These are phyloP conservation scores for Melolontha melolontha DNA, from an alignment of 2,888 invertebrate species.

Conservation along the genomic window DNA sequence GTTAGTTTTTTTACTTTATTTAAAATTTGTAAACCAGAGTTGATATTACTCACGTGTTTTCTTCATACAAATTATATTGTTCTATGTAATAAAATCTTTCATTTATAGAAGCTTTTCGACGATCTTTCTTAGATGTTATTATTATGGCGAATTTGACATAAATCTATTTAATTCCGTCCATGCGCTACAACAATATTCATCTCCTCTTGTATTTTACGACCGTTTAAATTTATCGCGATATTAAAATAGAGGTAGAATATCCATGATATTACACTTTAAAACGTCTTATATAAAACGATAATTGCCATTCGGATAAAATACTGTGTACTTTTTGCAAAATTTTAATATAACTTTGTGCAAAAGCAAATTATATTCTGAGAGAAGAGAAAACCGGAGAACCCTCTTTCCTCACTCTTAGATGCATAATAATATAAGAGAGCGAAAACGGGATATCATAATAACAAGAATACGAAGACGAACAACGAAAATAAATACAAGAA, in stretches of 20 bases:
- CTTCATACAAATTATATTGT: too few species aligned
- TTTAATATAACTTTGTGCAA: slow-evolving; percentile 36
- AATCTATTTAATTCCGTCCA: slow-evolving; percentile 22
- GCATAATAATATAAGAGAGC: background rate
- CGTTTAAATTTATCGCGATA: slow-evolving; percentile 40
- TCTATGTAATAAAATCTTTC: too few species aligned
- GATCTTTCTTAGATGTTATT: too few species aligned
- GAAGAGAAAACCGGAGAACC: background rate
- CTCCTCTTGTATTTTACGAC: slow-evolving; percentile 26
- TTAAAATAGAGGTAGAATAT: slow-evolving; percentile 35
- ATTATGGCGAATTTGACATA: slow-evolving; percentile 12
- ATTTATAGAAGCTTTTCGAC: too few species aligned
- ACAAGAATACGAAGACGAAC: slow-evolving; percentile 11
- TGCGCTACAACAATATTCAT: slow-evolving; percentile 25
- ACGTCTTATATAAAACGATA: slow-evolving; percentile 34
- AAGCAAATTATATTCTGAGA: slow-evolving; percentile 29
- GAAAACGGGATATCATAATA: slow-evolving; percentile 28
- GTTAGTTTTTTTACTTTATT: too few species aligned
- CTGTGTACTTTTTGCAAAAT: slow-evolving; percentile 32
- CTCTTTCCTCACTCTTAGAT: slow-evolving; percentile 1
- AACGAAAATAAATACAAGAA: slow-evolving; percentile 29
- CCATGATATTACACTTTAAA: slow-evolving; percentile 35
- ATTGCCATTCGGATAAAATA: slow-evolving; percentile 37
- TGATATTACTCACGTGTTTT: too few species aligned
- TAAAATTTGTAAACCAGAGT: too few species aligned